A percentile compares a stretch with the other conserved stretches of the same genome.
These are phyloP conservation scores for Daktulosphaira vitifoliae DNA, from an alignment of 1,140 invertebrate genomes.

Conservation along the genomic window DNA sequence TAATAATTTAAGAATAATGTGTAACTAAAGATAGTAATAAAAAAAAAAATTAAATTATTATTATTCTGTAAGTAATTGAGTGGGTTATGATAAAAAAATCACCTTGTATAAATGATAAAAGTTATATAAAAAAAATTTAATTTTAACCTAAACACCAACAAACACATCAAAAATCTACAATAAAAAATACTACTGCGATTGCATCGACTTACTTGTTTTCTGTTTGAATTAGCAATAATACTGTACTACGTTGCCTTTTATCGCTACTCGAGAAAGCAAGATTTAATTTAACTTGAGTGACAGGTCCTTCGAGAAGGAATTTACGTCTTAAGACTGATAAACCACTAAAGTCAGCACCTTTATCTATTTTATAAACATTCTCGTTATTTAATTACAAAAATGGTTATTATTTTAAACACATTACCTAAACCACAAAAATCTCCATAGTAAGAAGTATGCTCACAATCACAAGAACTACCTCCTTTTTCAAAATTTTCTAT, in stretches of 20 bases:
- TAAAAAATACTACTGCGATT: no score
- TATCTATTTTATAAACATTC: constrained; percentile 41
- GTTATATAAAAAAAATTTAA: no score
- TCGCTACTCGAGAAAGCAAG: constrained; percentile 73
- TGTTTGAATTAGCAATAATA: constrained; percentile 66
- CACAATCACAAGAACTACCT: constrained; percentile 76
- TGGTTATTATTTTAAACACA: constrained; percentile 49
- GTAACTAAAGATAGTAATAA: no score
- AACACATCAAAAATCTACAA: no score
- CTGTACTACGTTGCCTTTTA: constrained; percentile 61
- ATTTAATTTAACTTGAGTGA: constrained; percentile 66
- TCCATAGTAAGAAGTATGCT: constrained; percentile 78
- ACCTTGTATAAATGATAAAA: no score
- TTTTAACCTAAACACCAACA: no score
- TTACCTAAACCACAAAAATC: constrained; percentile 56
- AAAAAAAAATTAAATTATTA: no score
- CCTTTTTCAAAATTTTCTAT: constrained; percentile 80
- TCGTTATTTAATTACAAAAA: constrained; percentile 6
- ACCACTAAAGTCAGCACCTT: constrained; percentile 78
- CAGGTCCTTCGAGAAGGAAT: constrained; percentile 59
- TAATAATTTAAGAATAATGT: no score
- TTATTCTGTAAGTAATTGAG: no score
- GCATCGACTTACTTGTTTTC: constrained; percentile 72
- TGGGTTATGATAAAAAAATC: no score
- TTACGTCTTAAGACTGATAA: constrained; percentile 69